These are phyloP conservation scores for Hirtodrosophila alboralis DNA, from an alignment of 2,888 invertebrate species.

Conservation along the genomic window DNA sequence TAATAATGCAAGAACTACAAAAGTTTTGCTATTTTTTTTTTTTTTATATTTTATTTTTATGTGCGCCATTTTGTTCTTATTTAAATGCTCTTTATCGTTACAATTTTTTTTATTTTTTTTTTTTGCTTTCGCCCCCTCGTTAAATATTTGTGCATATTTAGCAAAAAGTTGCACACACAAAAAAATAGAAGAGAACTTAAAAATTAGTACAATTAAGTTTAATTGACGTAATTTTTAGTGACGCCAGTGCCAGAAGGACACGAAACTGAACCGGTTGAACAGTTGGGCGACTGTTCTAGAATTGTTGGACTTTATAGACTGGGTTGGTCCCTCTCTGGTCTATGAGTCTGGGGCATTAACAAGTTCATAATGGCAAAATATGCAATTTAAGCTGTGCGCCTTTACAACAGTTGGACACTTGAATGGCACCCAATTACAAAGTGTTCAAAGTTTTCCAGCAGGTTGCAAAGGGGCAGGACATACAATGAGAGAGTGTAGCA, in stretches of 20 bases:
- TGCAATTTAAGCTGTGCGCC: conserved; percentile 61
- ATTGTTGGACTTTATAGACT: too few species aligned
- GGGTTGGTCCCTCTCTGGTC: not conserved
- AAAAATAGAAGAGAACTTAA: conserved; percentile 32
- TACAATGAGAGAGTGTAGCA: conserved; percentile 17
- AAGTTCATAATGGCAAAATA: conserved; percentile 71
- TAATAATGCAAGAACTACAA: conserved; percentile 25
- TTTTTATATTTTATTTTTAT: not conserved
- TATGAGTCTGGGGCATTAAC: conserved; percentile 37
- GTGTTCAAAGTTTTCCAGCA: conserved; percentile 35
- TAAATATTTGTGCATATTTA: conserved; percentile 66
- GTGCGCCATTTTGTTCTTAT: conserved; percentile 50
- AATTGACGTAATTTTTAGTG: conserved; percentile 73
- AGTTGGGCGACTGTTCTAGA: conserved; percentile 4
- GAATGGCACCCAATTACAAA: conserved; percentile 65
- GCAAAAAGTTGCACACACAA: conserved; percentile 40
- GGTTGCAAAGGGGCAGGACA: not conserved
- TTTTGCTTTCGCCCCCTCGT: conserved; percentile 6
- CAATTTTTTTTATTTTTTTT: conserved; percentile 7
- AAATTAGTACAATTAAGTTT: conserved; percentile 76
- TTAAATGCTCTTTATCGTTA: conserved; percentile 46
- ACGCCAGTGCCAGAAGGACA: conserved; percentile 14
- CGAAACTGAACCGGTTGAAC: not conserved
- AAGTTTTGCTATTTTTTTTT: conserved; percentile 37
- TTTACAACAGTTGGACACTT: conserved; percentile 61